phyloP scores from a whole-genome alignment of 1,140 invertebrate species.

The Drosophila trapezifrons region DNA sequence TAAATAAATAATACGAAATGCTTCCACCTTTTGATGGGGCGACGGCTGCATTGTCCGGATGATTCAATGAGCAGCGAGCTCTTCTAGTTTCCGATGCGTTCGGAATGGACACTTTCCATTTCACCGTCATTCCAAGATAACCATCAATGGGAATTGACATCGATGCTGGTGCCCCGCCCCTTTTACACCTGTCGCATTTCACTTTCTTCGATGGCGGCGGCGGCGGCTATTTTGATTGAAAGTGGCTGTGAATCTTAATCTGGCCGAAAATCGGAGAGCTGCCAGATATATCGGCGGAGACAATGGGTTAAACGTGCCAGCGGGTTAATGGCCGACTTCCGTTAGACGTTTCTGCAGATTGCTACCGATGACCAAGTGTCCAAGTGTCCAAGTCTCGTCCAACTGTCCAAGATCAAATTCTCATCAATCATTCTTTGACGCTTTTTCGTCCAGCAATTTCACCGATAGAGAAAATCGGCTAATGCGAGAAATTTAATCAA shows the following conservation, averaged over 20 bases:
- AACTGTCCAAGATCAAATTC: slow-evolving; percentile 50
- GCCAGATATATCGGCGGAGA: slow-evolving; percentile 30
- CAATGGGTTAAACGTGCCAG: slow-evolving; percentile 34
- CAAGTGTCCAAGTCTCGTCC: slow-evolving; percentile 6
- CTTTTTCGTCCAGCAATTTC: slow-evolving; percentile 61
- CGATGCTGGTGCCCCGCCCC: slow-evolving; percentile 25
- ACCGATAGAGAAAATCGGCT: slow-evolving; percentile 69
- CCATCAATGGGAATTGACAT: slow-evolving; percentile 56
- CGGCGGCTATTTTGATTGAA: slow-evolving; percentile 64
- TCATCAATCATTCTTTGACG: slow-evolving; percentile 72
- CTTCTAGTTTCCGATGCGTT: slow-evolving; percentile 48
- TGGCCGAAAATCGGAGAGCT: slow-evolving; percentile 42
- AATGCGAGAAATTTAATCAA: slow-evolving; percentile 80
- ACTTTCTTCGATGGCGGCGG: slow-evolving; percentile 61
- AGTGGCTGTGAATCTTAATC: slow-evolving; percentile 63
- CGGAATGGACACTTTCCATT: slow-evolving; percentile 68
- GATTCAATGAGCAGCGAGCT: slow-evolving; percentile 51
- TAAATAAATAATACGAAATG: slow-evolving; percentile 29
- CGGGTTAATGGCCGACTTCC: slow-evolving; percentile 61
- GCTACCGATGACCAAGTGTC: slow-evolving; percentile 20
- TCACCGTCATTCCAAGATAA: slow-evolving; percentile 62
- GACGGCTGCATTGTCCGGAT: slow-evolving; percentile 57
- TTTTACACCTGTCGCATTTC: slow-evolving; percentile 58
- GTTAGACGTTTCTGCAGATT: slow-evolving; percentile 52
- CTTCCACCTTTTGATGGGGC: slow-evolving; percentile 19